A percentile compares a stretch with the other conserved stretches of the same genome.
phyloP scores from a whole-genome alignment of 2,888 invertebrate genomes.

The Rotaria magnacalcarata region DNA sequence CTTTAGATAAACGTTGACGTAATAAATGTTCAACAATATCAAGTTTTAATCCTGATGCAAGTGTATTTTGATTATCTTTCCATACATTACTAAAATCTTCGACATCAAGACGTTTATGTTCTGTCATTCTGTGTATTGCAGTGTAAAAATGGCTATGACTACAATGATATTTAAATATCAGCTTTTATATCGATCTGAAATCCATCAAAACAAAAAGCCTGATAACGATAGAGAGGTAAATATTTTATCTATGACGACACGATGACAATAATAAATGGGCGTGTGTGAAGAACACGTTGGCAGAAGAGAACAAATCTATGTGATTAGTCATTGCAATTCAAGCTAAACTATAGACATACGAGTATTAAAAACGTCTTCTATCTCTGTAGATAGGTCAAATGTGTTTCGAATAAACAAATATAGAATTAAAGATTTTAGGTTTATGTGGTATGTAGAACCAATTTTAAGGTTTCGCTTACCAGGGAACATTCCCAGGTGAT shows the following conservation, averaged over 20 bases:
- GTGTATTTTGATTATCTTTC: neutral
- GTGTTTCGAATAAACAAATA: too few relatives aligned
- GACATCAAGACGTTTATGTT: neutral
- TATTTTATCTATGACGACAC: neutral
- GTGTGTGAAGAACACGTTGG: too few relatives aligned
- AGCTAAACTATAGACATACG: too few relatives aligned
- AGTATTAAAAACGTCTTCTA: too few relatives aligned
- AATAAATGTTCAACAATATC: neutral
- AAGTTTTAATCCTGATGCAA: neutral
- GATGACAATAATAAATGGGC: neutral
- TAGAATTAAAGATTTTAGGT: too few relatives aligned
- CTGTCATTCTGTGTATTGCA: neutral
- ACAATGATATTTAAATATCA: neutral
- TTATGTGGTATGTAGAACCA: too few relatives aligned
- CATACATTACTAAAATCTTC: conserved; percentile 27
- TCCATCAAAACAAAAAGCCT: too few relatives aligned
- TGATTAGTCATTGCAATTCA: too few relatives aligned
- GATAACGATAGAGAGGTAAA: neutral
- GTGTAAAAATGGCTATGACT: neutral
- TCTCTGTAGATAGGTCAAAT: too few relatives aligned
- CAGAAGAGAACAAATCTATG: too few relatives aligned
- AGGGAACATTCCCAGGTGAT: too few relatives aligned
- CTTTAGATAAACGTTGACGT: neutral
- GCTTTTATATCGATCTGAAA: neutral
- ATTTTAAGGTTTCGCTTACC: too few relatives aligned